Evolutionary conservation across 2,797 vertebrate species (phyloP), one percentile per base, ranked within the genome.

Genomic region (Champsocephalus esox): DNA sequence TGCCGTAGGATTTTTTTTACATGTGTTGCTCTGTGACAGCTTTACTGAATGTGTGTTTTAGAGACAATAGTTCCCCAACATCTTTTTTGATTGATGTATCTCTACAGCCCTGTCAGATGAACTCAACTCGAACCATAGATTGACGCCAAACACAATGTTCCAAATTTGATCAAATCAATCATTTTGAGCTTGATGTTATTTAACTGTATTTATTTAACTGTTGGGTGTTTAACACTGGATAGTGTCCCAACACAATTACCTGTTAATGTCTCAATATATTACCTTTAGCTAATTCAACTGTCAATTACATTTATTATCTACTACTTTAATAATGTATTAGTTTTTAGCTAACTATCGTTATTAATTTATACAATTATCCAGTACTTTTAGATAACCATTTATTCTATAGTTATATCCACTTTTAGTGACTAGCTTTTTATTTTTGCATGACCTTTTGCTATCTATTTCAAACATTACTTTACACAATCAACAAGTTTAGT

Each of bases 1-100:
- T 75, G 83, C 0, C 77, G 81, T 71, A 57, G 34, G 70, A 65
- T 73, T 75, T 80, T 28, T n/a, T 5, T 74, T 67, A 80, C 82
- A 80, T 86, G 70, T 73, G 65, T 84, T 73, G 74, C 56, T 38
- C 41, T 62, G 58, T 65, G 78, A 80, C 86, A 87, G 79, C 61
- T 82, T 60, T 7, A 24, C 51, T 72, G 65, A 13, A 49, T 38
- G 10, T 64, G 17, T 64, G 50, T 73, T 81, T 70, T 13, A 65
- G 34, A 28, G 24, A 21, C 4, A 38, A 44, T 14, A 19, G 12
- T 32, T 79, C 54, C 45, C 41, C 38, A 28, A 55, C 2, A 28
- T 1, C 12, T 12, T n/a, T 46, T 58, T 44, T 46, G 11, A 28
- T 24, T 12, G 14, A 34, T 16, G 19, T 55, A 32, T 41, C 52